Base-by-base conservation (phyloP, 1,140 invertebrate genomes). In the Homarus americanus region DNA sequence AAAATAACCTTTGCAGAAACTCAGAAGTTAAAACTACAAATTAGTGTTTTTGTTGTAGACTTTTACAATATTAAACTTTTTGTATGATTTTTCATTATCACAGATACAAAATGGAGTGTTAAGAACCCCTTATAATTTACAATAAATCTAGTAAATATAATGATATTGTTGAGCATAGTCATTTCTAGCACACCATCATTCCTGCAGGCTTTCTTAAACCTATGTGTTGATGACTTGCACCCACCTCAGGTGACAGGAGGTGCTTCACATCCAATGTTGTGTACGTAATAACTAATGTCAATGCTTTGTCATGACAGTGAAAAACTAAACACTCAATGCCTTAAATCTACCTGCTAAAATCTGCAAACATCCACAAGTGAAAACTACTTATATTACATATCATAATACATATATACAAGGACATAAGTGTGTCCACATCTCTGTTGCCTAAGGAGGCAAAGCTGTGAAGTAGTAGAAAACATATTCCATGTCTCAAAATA, bases 71-170 rank as follows among this genome's bases (percentile, higher is more conserved):
- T 91, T 91, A 85, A 91, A 85, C 72, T 85, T 85, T 91, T 91
- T 91, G 53, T 85, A 72, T 41, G 73, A 66, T 79, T 91, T 80
- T 90, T 83, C 58, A 34, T 91, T 91, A 91, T 91, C 89, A 91
- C 89, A 91, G 89, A 91, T 91, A 85, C 76, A 91, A 85, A 79
- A 91, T 91, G 89, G 89, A 91, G 89, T 86, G 75, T 86, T 41
- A 40, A 69, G 75, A 85, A 91, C 89, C 73, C 89, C 89, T 78
- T 86, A 66, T 69, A 69, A 69, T 69, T 69, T 69, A 69, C 63
- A 69, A 69, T 69, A 69, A 69, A 69, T 69, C 63, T 69, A 69
- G 63, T 58, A 87, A 76, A 76, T 76, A 76, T 66, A 84, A 84
- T 72, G 58, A 72, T 84, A 87, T 58, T 87, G 73, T 87, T 87